These are phyloP conservation scores for Rhinophrynus dorsalis DNA, from an alignment of 2,797 vertebrate genomes.

Conservation along the genomic window DNA sequence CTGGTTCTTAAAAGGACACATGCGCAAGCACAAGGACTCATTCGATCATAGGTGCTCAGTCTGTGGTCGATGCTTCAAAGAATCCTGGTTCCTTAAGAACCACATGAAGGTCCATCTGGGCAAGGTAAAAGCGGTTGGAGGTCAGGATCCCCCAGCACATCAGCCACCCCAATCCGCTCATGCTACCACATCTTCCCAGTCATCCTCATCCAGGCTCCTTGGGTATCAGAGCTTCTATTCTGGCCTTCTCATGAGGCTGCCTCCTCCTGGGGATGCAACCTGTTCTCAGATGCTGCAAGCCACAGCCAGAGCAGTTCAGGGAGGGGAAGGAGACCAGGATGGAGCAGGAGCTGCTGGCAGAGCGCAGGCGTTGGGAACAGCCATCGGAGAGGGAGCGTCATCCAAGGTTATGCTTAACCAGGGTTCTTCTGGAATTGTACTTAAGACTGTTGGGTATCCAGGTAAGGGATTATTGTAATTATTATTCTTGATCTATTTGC, in stretches of 20 bases:
- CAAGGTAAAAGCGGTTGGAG: conserved; percentile 77
- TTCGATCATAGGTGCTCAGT: conserved; percentile 92
- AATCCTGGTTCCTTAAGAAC: conserved; percentile 95
- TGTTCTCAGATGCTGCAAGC: conserved; percentile 83
- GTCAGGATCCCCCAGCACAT: conserved; percentile 56
- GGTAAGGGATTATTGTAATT: conserved; percentile 51
- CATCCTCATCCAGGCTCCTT: conserved; percentile 57
- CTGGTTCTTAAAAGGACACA: conserved; percentile 93
- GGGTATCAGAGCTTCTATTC: conserved; percentile 86
- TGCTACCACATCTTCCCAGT: conserved; percentile 38
- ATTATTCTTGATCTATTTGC: too few relatives aligned
- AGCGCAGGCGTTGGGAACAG: conserved; percentile 11
- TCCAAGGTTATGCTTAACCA: conserved; percentile 31
- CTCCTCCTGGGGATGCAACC: conserved; percentile 72
- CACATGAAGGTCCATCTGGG: conserved; percentile 96
- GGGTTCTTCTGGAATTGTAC: conserved; percentile 53
- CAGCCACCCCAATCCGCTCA: conserved; percentile 16
- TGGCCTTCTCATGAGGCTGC: conserved; percentile 81
- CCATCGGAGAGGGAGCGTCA: conserved; percentile 31
- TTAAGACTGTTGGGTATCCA: conserved; percentile 39
- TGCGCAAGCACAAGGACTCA: conserved; percentile 94
- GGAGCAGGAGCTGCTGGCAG: conserved; percentile 51
- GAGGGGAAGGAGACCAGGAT: conserved; percentile 58
- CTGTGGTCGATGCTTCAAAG: conserved; percentile 91
- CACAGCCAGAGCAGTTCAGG: conserved; percentile 65